A percentile compares a stretch with the other conserved stretches of the same genome.
Conservation (phyloP, 2,888 invertebrate genomes). For the Phyllotreta cruciferae region DNA sequence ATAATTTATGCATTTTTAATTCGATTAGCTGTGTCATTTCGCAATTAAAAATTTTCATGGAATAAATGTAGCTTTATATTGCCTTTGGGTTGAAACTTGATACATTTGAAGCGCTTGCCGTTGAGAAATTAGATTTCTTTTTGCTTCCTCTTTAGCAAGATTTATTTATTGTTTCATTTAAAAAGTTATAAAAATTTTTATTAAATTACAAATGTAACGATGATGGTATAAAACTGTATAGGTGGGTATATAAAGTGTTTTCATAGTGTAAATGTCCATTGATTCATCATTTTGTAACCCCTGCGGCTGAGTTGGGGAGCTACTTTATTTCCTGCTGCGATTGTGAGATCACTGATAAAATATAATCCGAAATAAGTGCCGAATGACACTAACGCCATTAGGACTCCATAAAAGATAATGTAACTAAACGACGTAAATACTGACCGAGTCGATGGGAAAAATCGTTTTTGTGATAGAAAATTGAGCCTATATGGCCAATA, state of each 20-base stretch:
- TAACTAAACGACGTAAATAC: slow-evolving; percentile 14
- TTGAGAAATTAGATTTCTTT: no score
- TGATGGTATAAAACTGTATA: background rate
- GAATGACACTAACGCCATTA: slow-evolving; percentile 38
- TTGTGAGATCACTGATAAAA: slow-evolving; percentile 42
- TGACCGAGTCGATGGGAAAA: background rate
- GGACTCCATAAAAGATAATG: slow-evolving; percentile 15
- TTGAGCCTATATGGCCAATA: no score
- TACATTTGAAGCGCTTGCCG: background rate
- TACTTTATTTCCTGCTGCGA: slow-evolving; percentile 49
- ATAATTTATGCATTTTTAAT: slow-evolving; percentile 5
- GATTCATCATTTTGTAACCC: slow-evolving; percentile 31
- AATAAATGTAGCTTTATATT: slow-evolving; percentile 4
- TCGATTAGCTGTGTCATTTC: slow-evolving; percentile 1
- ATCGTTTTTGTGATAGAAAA: no score
- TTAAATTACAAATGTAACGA: no score
- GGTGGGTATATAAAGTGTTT: slow-evolving; percentile 14
- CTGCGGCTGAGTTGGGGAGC: slow-evolving; percentile 43
- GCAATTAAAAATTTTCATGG: slow-evolving; percentile 4
- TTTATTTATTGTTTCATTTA: no score
- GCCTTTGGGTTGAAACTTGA: background rate
- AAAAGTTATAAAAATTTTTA: no score
- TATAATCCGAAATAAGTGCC: slow-evolving; percentile 43
- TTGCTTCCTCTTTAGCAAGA: no score
- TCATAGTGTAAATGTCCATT: slow-evolving; percentile 9